Base-by-base conservation (phyloP, 1,140 invertebrate species). In the Bilobella aurantiaca region DNA sequence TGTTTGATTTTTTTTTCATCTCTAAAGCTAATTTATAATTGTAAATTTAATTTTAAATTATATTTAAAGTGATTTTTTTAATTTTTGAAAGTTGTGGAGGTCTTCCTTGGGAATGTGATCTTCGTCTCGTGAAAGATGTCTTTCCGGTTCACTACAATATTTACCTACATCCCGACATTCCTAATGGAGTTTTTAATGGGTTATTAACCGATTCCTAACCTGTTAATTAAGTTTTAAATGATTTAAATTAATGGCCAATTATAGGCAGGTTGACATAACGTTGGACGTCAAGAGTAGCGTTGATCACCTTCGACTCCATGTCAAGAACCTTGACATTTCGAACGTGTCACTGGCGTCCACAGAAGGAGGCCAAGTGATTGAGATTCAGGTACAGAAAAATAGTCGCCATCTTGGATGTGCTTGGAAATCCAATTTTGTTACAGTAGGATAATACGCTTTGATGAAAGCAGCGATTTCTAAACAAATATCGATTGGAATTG, bases 111-210 rank as follows among this genome's bases (percentile, higher is more conserved):
- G 68, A 75, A 62, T 69, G 69, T 3, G 70, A 69, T 8, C 82
- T 81, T 70, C 80, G 87, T 30, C 78, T 96, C 47, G 84, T 89
- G 0, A 75, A 76, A 5, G 78, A 84, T 62, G 80, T 91, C 0
- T 77, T 79, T 16, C 91, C 92, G 0, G 65, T 81, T 0, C 83
- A 86, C 70, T 83, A 83, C 71, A 77, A 80, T 53, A 70, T 83
- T 3, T 78, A 74, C 14, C 73, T 82, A 1, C 75, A 79, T 72
- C 81, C 81, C 1, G 75, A 81, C 62, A 63, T 81, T 27, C 70
- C 75, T 18, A 69, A 66, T 23, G 78, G 76, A 37, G 73, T 71
- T 0, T 81, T 81, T 70, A 68, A 65, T 21, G 81, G 81, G 32
- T 69, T 61, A 5, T 18, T 23, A 56, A 30, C 3, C 37, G 28